Percentiles rank a stretch among this genome's conserved stretches.
Evolutionary conservation across 1,140 invertebrate genomes (phyloP).

Genomic region (Triops longicaudatus): DNA sequence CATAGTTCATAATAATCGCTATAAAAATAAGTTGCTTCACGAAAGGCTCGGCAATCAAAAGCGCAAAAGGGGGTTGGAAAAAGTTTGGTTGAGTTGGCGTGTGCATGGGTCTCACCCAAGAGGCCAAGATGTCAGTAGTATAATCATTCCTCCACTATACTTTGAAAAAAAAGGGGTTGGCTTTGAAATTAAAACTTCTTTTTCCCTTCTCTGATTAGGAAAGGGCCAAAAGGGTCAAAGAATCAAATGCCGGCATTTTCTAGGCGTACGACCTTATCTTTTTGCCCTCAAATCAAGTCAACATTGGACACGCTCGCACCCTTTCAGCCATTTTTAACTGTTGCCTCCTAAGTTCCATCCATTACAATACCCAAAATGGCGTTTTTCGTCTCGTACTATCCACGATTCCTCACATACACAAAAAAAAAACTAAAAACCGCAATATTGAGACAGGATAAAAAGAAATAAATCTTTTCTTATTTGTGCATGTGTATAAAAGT

Average conservation of each 20-base stretch:
- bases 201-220: neutral
- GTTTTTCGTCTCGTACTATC: neutral
- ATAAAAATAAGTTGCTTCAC: conserved; percentile 16
- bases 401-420: too few species aligned
- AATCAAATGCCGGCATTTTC: conserved; percentile 1
- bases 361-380: neutral
- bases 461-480: neutral
- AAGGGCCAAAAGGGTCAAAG: neutral
- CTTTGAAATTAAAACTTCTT: too few species aligned
- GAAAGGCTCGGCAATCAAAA: conserved; percentile 3
- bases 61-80: neutral
- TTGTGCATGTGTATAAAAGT: neutral
- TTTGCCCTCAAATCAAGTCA: neutral
- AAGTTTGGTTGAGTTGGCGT: neutral
- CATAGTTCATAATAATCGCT: conserved; percentile 1
- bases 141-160: neutral
- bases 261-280: conserved; percentile 6
- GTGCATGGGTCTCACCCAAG: neutral
- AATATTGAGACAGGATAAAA: neutral
- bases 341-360: neutral
- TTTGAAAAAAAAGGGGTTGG: neutral
- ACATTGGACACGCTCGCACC: neutral
- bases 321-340: neutral
- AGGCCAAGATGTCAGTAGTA: neutral
- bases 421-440: neutral